Conservation (phyloP, 1,140 invertebrate species). For the Drosophila arizonae region DNA sequence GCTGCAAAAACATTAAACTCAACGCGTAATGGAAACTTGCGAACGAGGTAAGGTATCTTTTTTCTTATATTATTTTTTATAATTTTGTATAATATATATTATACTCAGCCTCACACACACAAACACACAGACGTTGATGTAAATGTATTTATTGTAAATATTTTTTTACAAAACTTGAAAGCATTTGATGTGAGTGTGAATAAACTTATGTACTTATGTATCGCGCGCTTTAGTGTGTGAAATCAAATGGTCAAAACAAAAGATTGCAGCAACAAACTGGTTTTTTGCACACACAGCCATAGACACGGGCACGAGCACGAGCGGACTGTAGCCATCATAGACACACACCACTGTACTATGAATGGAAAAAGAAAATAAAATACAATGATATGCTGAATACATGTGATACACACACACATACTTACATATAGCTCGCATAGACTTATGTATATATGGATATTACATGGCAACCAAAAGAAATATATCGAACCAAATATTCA, state of each 20-base stretch:
- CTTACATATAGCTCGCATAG: too few species aligned
- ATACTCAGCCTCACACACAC: not conserved
- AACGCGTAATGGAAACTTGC: slow-evolving; percentile 80
- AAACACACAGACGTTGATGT: not conserved
- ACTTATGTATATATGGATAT: too few species aligned
- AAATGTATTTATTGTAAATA: slow-evolving; percentile 1
- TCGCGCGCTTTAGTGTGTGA: slow-evolving; percentile 50
- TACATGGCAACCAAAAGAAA: too few species aligned
- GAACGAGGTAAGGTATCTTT: slow-evolving; percentile 85
- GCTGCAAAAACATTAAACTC: slow-evolving; percentile 59
- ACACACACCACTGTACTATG: slow-evolving; percentile 81
- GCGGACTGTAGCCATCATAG: slow-evolving; percentile 29
- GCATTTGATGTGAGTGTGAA: slow-evolving; percentile 7
- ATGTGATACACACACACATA: not conserved
- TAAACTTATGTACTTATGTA: slow-evolving; percentile 11
- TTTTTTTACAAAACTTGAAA: slow-evolving; percentile 1
- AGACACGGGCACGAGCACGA: too few species aligned
- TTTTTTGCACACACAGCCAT: slow-evolving; percentile 52
- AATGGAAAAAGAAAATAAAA: slow-evolving; percentile 40
- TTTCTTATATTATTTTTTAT: slow-evolving; percentile 42
- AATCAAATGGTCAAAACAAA: slow-evolving; percentile 60
- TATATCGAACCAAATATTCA: too few species aligned
- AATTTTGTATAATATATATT: slow-evolving; percentile 11
- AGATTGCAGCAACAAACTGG: slow-evolving; percentile 59
- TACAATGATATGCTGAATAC: slow-evolving; percentile 8